Conservation (phyloP, 2,888 invertebrate species). For the Melanchra persicariae region DNA sequence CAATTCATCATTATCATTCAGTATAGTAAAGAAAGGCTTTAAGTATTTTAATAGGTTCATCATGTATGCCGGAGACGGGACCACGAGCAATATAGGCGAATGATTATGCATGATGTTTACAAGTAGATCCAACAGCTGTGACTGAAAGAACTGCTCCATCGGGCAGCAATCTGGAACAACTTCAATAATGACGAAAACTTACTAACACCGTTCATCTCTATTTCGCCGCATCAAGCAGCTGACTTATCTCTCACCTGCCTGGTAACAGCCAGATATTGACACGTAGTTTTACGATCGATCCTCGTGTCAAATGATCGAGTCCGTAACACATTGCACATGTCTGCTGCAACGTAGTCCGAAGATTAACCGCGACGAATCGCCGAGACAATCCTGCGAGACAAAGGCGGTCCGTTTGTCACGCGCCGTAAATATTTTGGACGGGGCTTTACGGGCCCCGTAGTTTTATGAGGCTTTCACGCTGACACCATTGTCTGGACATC, state of each 20-base stretch:
- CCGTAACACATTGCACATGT: slow-evolving; percentile 78
- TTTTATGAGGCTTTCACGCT: slow-evolving; percentile 88
- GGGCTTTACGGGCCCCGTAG: slow-evolving; percentile 84
- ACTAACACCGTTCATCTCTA: neutral
- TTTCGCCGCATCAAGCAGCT: slow-evolving; percentile 1
- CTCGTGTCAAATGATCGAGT: slow-evolving; percentile 71
- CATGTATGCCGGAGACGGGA: neutral
- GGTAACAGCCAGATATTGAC: slow-evolving; percentile 54
- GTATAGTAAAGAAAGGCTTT: neutral
- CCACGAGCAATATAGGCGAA: no score
- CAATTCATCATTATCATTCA: neutral
- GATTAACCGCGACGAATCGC: slow-evolving; percentile 85
- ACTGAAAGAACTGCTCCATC: no score
- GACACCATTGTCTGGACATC: slow-evolving; percentile 84
- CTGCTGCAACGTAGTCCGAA: slow-evolving; percentile 77
- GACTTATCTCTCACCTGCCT: slow-evolving; percentile 32
- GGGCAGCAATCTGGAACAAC: neutral
- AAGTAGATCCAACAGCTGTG: no score
- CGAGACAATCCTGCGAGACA: slow-evolving; percentile 86
- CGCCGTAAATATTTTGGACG: slow-evolving; percentile 90
- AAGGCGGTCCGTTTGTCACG: slow-evolving; percentile 86
- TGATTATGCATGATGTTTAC: no score
- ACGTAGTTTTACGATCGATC: slow-evolving; percentile 67
- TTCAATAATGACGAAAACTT: neutral
- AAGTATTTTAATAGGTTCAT: neutral